phyloP scores from a whole-genome alignment of 2,113 vertebrate species.

The Cnemophilus loriae region DNA sequence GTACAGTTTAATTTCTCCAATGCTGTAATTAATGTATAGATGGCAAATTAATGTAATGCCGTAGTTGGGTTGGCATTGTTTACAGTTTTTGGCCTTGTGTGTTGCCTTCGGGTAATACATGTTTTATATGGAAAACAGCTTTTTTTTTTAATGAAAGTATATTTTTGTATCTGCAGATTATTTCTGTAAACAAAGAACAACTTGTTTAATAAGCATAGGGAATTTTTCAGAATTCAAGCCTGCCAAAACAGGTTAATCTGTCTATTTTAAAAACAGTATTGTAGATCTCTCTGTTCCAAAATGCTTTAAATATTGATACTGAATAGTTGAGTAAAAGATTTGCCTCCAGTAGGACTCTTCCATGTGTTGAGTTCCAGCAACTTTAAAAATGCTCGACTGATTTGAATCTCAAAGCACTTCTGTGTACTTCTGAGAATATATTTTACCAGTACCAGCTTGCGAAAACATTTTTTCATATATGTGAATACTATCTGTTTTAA shows the following conservation, averaged over 20 bases:
- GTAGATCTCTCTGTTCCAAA: neutral
- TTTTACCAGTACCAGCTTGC: neutral
- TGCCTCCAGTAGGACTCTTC: neutral
- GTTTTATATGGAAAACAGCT: neutral
- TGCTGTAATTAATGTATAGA: neutral
- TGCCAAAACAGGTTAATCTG: neutral
- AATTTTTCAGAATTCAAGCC: neutral
- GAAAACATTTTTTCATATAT: neutral
- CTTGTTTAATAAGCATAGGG: neutral
- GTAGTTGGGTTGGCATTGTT: neutral
- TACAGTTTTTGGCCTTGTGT: neutral
- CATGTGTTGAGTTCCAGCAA: neutral
- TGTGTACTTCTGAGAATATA: neutral
- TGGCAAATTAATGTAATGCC: neutral
- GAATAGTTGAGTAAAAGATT: neutral
- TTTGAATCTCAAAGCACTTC: neutral
- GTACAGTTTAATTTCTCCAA: conserved; percentile 71
- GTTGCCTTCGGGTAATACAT: neutral
- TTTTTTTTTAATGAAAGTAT: neutral
- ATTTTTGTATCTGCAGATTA: neutral
- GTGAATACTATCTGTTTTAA: neutral
- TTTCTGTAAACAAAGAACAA: neutral
- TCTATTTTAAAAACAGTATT: neutral
- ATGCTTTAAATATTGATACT: neutral
- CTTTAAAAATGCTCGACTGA: neutral